Conservation (phyloP, 2,888 invertebrate genomes). For the Meghimatium bilineatum region DNA sequence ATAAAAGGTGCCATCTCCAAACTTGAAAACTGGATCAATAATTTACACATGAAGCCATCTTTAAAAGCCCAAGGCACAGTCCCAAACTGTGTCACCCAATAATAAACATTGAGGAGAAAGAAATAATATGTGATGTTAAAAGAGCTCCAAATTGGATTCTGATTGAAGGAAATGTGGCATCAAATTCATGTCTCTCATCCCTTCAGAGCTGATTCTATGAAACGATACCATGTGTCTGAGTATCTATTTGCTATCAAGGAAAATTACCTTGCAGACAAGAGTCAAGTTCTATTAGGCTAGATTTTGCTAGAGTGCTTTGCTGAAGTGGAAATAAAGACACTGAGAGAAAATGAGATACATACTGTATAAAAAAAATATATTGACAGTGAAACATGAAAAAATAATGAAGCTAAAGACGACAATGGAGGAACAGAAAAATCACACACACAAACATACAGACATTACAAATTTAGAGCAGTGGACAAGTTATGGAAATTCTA, state of each 20-base stretch:
- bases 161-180: background rate
- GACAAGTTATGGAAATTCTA: background rate
- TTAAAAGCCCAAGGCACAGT: background rate
- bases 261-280: background rate
- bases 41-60: background rate
- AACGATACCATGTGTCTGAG: background rate
- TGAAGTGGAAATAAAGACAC: no score
- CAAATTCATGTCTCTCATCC: background rate
- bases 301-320: background rate
- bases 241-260: background rate
- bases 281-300: background rate
- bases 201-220: background rate
- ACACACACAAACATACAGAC: background rate
- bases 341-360: no score
- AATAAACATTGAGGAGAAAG: background rate
- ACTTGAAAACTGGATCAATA: slow-evolving; percentile 15
- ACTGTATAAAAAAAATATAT: no score
- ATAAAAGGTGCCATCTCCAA: background rate
- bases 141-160: background rate
- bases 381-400: background rate
- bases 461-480: background rate
- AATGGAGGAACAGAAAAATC: background rate
- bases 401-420: background rate
- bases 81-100: background rate
- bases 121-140: background rate